Percentiles rank a stretch among this genome's conserved stretches.
Evolutionary conservation across 2,888 invertebrate species (phyloP).

Genomic region (Drosophila nr. fundita): DNA sequence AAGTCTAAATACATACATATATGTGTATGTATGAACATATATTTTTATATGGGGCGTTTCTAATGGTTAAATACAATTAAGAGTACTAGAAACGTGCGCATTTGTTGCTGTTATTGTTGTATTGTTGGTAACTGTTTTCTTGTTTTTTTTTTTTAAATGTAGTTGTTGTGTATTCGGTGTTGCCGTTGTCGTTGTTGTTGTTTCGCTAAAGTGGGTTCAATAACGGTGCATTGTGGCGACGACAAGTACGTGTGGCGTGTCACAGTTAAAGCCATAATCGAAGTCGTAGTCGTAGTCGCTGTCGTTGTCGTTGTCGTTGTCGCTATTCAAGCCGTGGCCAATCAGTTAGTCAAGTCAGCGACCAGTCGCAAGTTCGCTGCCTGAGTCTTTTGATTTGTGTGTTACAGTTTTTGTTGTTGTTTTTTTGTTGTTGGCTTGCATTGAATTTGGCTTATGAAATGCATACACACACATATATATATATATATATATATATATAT

Average conservation of each 20-base stretch:
- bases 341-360: conserved; percentile 42
- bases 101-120: conserved; percentile 12
- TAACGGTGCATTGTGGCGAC: conserved; percentile 72
- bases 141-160: not conserved
- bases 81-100: conserved; percentile 37
- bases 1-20: conserved; percentile 3
- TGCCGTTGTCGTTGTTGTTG: conserved; percentile 21
- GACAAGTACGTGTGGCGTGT: conserved; percentile 53
- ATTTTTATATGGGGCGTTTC: conserved; percentile 33
- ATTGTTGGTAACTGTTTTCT: conserved; percentile 18
- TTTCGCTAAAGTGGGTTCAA: conserved; percentile 68
- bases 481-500: not conserved
- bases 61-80: conserved; percentile 42
- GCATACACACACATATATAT: conserved; percentile 9
- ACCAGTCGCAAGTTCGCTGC: conserved; percentile 54
- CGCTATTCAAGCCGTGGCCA: conserved; percentile 11
- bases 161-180: not conserved
- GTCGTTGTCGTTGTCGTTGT: conserved; percentile 5
- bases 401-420: conserved; percentile 36
- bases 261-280: conserved; percentile 9
- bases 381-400: conserved; percentile 54
- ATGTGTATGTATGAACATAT: not conserved
- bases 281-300: conserved; percentile 4
- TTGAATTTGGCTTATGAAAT: conserved; percentile 65
- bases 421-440: conserved; percentile 44